Evolutionary conservation across 2,888 invertebrate species (phyloP), one percentile per base, ranked within the genome.

Genomic region (Chelonus formosanus): DNA sequence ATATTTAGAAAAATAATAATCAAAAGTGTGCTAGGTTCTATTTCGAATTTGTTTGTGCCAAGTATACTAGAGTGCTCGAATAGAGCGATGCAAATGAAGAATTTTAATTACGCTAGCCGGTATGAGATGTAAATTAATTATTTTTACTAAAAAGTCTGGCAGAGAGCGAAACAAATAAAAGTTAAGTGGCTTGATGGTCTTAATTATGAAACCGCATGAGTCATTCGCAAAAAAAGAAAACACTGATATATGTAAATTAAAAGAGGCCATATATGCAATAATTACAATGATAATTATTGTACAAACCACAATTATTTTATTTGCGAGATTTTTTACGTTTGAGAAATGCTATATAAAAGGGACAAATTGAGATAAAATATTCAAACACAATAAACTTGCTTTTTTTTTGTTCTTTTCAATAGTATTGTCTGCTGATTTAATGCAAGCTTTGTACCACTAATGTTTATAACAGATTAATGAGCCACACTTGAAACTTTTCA

Each of bases 21-120:
- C 53, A 61, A 52, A 53, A 61, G 52, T 7, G 61, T 32, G 10
- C 61, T 40, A 10, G 43, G 45, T 36, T 59, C 44, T 59, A 65
- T 65, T 65, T 59, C 34, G 8, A 54, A 59, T 59, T 60, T 47
- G 61, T 61, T 61, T 61, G 61, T 43, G 53, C 61, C 53, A 53
- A 61, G 61, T 61, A 52, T 61, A 61, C 61, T 61, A 43, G 53
- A 61, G 53, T 43, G 43, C 61, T 53, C 53, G 61, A 61, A 61
- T 61, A 54, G 52, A 52, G 53, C 53, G 61, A 65, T 65, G 65
- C 65, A 65, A 65, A 65, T 65, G 65, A 59, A 65, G 53, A 59
- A 54, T 65, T 65, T 65, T 65, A 59, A 65, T 65, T 54, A 54
- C 53, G 55, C 54, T 32, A 8, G 54, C 54, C 43, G 59, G 53